phyloP scores from a whole-genome alignment of 2,797 vertebrate genomes.

The Nasua narica region DNA sequence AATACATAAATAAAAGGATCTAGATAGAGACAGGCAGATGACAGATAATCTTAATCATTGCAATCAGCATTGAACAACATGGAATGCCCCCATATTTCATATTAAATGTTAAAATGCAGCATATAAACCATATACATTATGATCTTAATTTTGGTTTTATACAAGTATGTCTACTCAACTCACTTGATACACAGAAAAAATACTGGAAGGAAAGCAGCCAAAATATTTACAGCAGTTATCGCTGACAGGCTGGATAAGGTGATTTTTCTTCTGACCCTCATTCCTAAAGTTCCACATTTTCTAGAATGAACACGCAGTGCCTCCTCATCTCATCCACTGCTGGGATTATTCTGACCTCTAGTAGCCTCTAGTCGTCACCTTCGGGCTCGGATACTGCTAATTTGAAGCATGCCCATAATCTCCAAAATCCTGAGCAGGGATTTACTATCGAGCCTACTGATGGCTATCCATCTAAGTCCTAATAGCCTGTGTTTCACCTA shows the following conservation, averaged over 20 bases:
- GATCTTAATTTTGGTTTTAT: slow-evolving; percentile 21
- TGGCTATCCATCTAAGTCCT: neutral
- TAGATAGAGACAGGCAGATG: neutral
- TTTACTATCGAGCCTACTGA: neutral
- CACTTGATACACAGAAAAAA: neutral
- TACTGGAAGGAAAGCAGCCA: neutral
- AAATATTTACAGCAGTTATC: neutral
- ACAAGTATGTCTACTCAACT: neutral
- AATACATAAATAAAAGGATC: neutral
- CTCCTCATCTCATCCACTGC: neutral
- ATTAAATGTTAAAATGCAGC: slow-evolving; percentile 3
- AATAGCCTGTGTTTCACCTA: neutral
- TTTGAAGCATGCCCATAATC: neutral
- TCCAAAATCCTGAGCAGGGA: neutral
- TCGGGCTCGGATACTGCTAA: neutral
- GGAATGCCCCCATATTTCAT: neutral
- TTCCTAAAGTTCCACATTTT: neutral
- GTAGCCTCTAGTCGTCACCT: neutral
- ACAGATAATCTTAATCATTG: neutral
- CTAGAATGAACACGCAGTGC: neutral
- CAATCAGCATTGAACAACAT: neutral
- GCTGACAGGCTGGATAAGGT: neutral
- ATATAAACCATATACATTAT: neutral
- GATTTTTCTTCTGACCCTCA: neutral
- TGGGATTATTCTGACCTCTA: neutral